Evolutionary conservation across 2,888 invertebrate species (phyloP), one percentile per base, ranked within the genome.

Genomic region (Acholoe squamosa): DNA sequence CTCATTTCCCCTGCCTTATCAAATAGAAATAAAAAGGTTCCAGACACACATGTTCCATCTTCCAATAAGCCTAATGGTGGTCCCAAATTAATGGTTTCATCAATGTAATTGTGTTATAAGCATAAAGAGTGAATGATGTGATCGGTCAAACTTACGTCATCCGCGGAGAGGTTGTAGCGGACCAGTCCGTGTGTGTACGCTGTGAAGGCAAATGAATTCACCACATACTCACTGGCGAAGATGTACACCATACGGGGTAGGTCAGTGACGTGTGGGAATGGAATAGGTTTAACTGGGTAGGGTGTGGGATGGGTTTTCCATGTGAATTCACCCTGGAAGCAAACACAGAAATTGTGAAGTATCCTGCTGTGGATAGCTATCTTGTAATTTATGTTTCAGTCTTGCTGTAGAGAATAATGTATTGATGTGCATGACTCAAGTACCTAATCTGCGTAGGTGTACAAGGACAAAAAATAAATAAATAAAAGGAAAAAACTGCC

Each of bases 161-260:
- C 61, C 1, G 61, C 61, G 3, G 61, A 61, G 14, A 61, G 61
- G 61, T 61, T 61, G 61, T 61, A 61, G 61, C 61, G 61, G 22
- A 61, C 61, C 61, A 61, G n/a, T n/a, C 61, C 61, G n/a, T 61
- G 61, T 3, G 61, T 61, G 14, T n/a, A 61, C 12, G 61, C 61
- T n/a, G 61, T n/a, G n/a, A n/a, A n/a, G 61, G 61, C 61, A 61
- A 12, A 61, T 0, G 61, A 61, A 61, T 61, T 61, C 12, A 61
- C 14, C 61, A 61, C 61, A 61, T 61, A 61, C 61, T 61, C 61
- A 61, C 61, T 61, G 61, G 61, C 61, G 22, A 61, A n/a, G 14
- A 61, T 61, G 61, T 61, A 61, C 5, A 61, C 19, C 61, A 61
- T 61, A n/a, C 61, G 61, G 5, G 61, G n/a, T 14, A n/a, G n/a